phyloP scores from a whole-genome alignment of 2,888 invertebrate genomes.

The Heliconius ethilla region DNA sequence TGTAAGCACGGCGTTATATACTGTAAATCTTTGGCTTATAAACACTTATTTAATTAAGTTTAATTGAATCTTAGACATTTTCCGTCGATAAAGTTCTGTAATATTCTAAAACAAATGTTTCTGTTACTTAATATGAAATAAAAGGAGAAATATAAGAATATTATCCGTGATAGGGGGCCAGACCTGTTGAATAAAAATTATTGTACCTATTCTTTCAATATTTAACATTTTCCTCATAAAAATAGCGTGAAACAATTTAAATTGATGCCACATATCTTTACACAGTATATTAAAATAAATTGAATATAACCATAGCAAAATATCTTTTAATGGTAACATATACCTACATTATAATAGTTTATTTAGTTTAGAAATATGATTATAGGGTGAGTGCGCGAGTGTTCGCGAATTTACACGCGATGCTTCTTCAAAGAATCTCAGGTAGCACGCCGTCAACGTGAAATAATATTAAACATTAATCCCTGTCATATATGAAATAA shows the following conservation, averaged over 20 bases:
- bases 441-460: conserved; percentile 54
- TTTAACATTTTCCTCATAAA: not conserved
- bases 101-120: too few relatives aligned
- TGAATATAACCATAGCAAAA: conserved; percentile 6
- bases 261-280: not conserved
- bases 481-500: conserved; percentile 29
- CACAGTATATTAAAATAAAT: not conserved
- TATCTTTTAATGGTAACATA: conserved; percentile 31
- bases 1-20: too few relatives aligned
- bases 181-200: too few relatives aligned
- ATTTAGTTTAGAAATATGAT: conserved; percentile 41
- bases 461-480: conserved; percentile 32
- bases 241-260: not conserved
- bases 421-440: conserved; percentile 72
- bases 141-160: too few relatives aligned
- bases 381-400: conserved; percentile 34
- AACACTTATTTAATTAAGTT: too few relatives aligned
- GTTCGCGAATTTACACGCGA: conserved; percentile 60
- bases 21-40: too few relatives aligned
- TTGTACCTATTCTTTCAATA: not conserved
- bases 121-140: too few relatives aligned
- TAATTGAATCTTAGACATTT: too few relatives aligned
- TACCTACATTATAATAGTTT: conserved; percentile 19
- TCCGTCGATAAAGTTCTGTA: too few relatives aligned
- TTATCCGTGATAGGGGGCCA: too few relatives aligned